Evolutionary conservation across 2,113 vertebrate species (phyloP), one percentile per base, ranked within the genome.

Genomic region (Melospiza georgiana): DNA sequence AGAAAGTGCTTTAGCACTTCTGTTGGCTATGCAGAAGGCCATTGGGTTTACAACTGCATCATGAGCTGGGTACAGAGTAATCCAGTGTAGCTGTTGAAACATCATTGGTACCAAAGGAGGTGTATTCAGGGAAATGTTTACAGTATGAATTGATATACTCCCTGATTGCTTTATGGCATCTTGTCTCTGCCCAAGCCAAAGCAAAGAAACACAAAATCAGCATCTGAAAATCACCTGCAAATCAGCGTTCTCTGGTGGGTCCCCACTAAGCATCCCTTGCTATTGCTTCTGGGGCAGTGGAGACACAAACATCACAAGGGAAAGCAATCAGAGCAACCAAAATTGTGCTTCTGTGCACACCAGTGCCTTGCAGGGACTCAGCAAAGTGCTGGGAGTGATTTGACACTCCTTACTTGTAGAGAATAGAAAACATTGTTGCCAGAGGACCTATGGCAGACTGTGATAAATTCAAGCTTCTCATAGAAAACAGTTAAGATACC

Each of bases 401-500:
- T 3, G 61, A 33, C 0, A 0, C 39, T 79, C 35, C 33, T 16
- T 58, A 4, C 21, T 72, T 41, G 19, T n/a, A 79, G 25, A 79
- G 22, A 8, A 14, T 35, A 78, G 57, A 74, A 92, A 9, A 91
- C 9, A 3, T 68, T 84, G 41, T 68, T 85, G 41, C 35, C 78
- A 83, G 31, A 69, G 11, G 24, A 76, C 44, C 17, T 18, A 8
- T 15, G 31, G 25, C n/a, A 81, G 35, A 52, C 44, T 61, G 31
- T 33, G 31, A 87, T 54, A 87, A 87, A 65, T 65, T 83, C 20
- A 82, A 83, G 33, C 46, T 63, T 46, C 63, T 74, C 61, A 30
- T 55, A 86, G 65, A 86, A 93, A 86, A 87, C 20, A 83, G 15
- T 46, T 27, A 90, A 84, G 59, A 69, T 39, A 72, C 23, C 14